Evolutionary conservation across 2,797 vertebrate species (phyloP).

Genomic region (Protonibea diacanthus): DNA sequence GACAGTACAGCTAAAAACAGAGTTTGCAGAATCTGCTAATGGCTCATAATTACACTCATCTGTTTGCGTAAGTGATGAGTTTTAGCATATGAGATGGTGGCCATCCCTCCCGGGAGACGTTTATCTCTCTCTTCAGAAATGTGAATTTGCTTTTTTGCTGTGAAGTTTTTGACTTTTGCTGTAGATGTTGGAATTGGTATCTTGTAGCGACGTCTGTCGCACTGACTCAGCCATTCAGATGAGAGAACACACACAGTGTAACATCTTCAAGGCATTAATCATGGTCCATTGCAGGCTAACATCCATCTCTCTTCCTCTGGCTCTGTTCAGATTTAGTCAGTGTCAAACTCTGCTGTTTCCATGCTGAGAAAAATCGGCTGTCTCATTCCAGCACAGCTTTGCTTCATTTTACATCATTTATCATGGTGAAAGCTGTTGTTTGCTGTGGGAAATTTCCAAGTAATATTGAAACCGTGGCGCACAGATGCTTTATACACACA

Average conservation of each 20-base stretch:
- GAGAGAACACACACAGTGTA: constrained; percentile 60
- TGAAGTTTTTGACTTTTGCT: constrained; percentile 54
- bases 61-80: no score
- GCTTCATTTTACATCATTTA: constrained; percentile 79
- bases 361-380: constrained; percentile 74
- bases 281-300: constrained; percentile 72
- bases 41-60: background rate
- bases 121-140: background rate
- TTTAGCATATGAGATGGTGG: background rate
- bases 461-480: constrained; percentile 58
- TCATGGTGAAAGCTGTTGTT: constrained; percentile 81
- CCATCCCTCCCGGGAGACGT: constrained; percentile 16
- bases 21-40: background rate
- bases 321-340: constrained; percentile 78
- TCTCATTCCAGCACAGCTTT: constrained; percentile 77
- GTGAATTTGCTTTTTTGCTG: constrained; percentile 41
- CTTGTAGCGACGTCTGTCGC: constrained; percentile 45
- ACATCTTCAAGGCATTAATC: constrained; percentile 78
- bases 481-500: constrained; percentile 60
- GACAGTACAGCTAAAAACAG: background rate
- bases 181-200: constrained; percentile 55
- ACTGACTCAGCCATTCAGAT: constrained; percentile 70
- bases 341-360: constrained; percentile 80
- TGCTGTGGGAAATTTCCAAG: constrained; percentile 74
- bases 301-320: constrained; percentile 78